Evolutionary conservation across 2,113 vertebrate species (phyloP).

Genomic region (Caranx ignobilis): DNA sequence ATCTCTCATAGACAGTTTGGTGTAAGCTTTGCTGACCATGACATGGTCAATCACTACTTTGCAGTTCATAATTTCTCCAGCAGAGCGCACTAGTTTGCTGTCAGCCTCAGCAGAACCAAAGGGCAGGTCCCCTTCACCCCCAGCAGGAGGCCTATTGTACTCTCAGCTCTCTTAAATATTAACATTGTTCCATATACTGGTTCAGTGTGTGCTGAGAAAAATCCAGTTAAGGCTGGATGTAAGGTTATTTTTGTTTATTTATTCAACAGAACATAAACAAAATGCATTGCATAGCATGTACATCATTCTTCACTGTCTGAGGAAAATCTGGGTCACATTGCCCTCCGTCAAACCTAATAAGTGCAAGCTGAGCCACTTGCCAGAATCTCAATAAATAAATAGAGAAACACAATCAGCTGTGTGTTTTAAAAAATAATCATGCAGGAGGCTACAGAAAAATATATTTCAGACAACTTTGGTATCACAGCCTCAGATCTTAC

Average conservation of each 20-base stretch:
- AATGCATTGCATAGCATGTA: slow-evolving; percentile 71
- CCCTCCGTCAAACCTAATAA: slow-evolving; percentile 36
- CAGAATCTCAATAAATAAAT: slow-evolving; percentile 58
- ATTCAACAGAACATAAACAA: slow-evolving; percentile 67
- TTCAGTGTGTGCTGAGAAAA: not conserved
- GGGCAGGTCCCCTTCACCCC: not conserved
- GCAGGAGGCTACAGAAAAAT: slow-evolving; percentile 45
- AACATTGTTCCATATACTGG: not conserved
- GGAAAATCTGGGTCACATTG: slow-evolving; percentile 31
- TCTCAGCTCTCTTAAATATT: not conserved
- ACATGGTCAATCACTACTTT: not conserved
- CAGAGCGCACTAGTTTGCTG: slow-evolving; percentile 41
- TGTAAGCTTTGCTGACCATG: not conserved
- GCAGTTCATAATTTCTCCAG: slow-evolving; percentile 57
- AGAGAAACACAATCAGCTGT: slow-evolving; percentile 52
- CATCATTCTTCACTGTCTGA: slow-evolving; percentile 43
- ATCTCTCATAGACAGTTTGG: not conserved
- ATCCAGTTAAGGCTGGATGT: not conserved
- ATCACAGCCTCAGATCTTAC: slow-evolving; percentile 24
- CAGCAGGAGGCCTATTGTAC: not conserved
- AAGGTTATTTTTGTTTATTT: slow-evolving; percentile 53
- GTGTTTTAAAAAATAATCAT: slow-evolving; percentile 43
- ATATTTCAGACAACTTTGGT: slow-evolving; percentile 50
- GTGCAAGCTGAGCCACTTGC: slow-evolving; percentile 45
- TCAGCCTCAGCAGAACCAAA: not conserved